Conservation (phyloP, 2,113 vertebrate genomes). For the Takifugu bimaculatus region DNA sequence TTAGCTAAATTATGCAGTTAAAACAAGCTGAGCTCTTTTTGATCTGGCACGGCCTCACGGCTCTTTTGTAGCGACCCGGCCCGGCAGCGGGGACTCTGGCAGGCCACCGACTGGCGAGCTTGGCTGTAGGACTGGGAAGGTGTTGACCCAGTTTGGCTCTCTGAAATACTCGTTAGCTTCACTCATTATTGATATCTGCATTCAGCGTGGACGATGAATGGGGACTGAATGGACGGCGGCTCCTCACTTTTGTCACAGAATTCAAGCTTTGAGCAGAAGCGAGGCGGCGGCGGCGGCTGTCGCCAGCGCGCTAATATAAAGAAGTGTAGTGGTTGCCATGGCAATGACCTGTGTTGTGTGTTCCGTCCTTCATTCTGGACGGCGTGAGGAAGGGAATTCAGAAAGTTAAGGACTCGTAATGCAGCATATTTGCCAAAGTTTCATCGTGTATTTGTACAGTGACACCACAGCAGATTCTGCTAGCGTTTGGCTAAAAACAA, state of each 20-base stretch:
- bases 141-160: slow-evolving; percentile 46
- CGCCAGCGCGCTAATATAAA: background rate
- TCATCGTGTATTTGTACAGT: too few species aligned
- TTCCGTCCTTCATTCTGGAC: too few species aligned
- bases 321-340: background rate
- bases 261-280: background rate
- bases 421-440: too few species aligned
- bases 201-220: slow-evolving; percentile 2
- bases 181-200: slow-evolving; percentile 15
- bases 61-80: slow-evolving; percentile 23
- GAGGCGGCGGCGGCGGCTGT: background rate
- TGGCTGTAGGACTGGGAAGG: slow-evolving; percentile 55
- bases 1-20: slow-evolving; percentile 67
- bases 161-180: slow-evolving; percentile 3
- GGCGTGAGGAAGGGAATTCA: too few species aligned
- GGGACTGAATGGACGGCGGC: background rate
- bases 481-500: background rate
- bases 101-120: slow-evolving; percentile 47
- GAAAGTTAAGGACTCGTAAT: too few species aligned
- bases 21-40: slow-evolving; percentile 43
- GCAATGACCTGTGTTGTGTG: background rate
- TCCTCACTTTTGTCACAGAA: background rate
- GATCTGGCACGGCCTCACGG: slow-evolving; percentile 40
- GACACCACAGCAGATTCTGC: too few species aligned
- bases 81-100: slow-evolving; percentile 44